phyloP scores from a whole-genome alignment of 2,888 invertebrate genomes.

The Ptychoptera contaminata region DNA sequence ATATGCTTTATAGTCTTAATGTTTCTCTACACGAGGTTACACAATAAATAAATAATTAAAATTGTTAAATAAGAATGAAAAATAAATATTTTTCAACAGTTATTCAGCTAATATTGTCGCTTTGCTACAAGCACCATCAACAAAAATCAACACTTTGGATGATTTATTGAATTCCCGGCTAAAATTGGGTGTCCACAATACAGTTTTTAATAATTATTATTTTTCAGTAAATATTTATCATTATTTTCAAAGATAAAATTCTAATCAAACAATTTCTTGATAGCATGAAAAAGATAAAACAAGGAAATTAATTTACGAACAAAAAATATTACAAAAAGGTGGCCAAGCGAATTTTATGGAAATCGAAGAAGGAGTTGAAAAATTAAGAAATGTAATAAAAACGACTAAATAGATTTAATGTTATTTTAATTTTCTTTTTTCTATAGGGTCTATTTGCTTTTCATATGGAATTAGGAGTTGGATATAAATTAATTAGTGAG shows the following conservation, averaged over 20 bases:
- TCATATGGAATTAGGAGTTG: constrained; percentile 47
- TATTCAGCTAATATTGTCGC: constrained; percentile 65
- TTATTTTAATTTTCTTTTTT: too few relatives aligned
- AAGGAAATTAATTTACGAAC: constrained; percentile 43
- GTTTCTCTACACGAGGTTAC: constrained; percentile 45
- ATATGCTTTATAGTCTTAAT: constrained; percentile 45
- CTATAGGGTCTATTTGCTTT: constrained; percentile 49
- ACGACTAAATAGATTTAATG: constrained; percentile 7
- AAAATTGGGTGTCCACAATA: constrained; percentile 49
- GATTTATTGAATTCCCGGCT: constrained; percentile 50
- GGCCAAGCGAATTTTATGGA: constrained; percentile 39
- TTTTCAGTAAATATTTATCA: constrained; percentile 37
- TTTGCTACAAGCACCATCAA: constrained; percentile 53
- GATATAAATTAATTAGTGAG: constrained; percentile 49
- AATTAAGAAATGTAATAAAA: constrained; percentile 24
- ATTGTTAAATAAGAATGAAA: too few relatives aligned
- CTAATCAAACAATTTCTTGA: too few relatives aligned
- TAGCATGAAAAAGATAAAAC: constrained; percentile 48
- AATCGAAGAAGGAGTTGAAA: constrained; percentile 44
- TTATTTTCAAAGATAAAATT: too few relatives aligned
- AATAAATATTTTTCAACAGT: too few relatives aligned
- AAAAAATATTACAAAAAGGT: constrained; percentile 46
- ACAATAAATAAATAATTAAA: too few relatives aligned
- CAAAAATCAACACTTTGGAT: constrained; percentile 43
- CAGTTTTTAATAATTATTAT: constrained; percentile 50